These are phyloP conservation scores for Cetonia aurata DNA, from an alignment of 2,888 invertebrate genomes.

Conservation along the genomic window DNA sequence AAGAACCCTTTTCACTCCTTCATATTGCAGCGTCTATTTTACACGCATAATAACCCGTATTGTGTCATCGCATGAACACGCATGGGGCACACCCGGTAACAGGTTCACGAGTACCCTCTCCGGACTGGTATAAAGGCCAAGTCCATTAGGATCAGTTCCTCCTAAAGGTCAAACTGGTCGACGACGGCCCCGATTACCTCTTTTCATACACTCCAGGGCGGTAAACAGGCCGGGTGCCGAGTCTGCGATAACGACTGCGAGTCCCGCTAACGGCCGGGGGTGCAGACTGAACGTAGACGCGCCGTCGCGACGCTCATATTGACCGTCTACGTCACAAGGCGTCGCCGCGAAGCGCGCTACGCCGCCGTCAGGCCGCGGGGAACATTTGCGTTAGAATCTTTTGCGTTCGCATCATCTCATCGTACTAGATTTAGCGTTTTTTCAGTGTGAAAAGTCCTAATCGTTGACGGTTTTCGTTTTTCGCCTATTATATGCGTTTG, in stretches of 20 bases:
- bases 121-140: constrained; percentile 19
- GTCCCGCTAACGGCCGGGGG: constrained; percentile 31
- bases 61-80: too few species aligned
- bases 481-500: constrained; percentile 3
- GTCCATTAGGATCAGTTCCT: constrained; percentile 22
- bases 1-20: too few species aligned
- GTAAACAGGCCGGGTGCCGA: too few species aligned
- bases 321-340: constrained; percentile 67
- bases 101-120: constrained; percentile 7
- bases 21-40: too few species aligned
- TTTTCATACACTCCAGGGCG: constrained; percentile 1
- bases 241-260: constrained; percentile 1
- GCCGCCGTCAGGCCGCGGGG: constrained; percentile 1
- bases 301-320: constrained; percentile 67
- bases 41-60: too few species aligned
- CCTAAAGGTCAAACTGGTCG: constrained; percentile 31
- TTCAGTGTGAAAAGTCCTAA: constrained; percentile 21
- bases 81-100: too few species aligned
- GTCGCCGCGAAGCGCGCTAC: constrained; percentile 60
- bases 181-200: constrained; percentile 14
- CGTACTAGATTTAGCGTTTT: constrained; percentile 34
- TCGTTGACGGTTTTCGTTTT: not conserved
- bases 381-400: constrained; percentile 43
- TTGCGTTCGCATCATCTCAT: constrained; percentile 35
- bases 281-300: constrained; percentile 56